Evolutionary conservation across 2,888 invertebrate species (phyloP).

Genomic region (Chelonus formosanus): DNA sequence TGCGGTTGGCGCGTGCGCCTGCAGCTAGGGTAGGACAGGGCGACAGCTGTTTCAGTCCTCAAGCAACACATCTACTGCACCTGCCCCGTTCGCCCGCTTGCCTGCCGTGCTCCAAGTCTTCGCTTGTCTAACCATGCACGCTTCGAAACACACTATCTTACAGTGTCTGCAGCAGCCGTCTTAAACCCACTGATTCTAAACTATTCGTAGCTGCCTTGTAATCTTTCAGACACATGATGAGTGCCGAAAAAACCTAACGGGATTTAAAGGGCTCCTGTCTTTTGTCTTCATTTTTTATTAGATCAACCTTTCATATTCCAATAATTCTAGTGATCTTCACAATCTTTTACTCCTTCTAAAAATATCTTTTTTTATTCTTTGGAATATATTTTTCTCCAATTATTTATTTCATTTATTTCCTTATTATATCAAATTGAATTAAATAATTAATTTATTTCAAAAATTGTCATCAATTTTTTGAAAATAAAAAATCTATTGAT

Average conservation of each 20-base stretch:
- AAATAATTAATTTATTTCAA: too few species aligned
- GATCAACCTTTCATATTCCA: too few species aligned
- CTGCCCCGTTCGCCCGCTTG: slow-evolving; percentile 48
- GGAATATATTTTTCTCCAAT: too few species aligned
- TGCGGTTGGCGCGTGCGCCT: slow-evolving; percentile 58
- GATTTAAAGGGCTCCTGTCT: slow-evolving; percentile 53
- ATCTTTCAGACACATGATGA: slow-evolving; percentile 10
- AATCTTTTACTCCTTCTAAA: neutral
- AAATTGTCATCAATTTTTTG: too few species aligned
- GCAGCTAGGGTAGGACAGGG: slow-evolving; percentile 53
- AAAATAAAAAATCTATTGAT: too few species aligned
- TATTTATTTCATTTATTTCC: too few species aligned
- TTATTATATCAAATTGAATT: too few species aligned
- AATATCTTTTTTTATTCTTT: too few species aligned
- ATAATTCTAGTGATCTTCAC: neutral
- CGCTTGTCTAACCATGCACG: slow-evolving; percentile 13
- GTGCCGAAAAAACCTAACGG: slow-evolving; percentile 42
- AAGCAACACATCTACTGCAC: slow-evolving; percentile 59
- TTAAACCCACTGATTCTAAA: too few species aligned
- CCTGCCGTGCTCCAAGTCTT: slow-evolving; percentile 30
- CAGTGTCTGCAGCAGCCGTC: too few species aligned
- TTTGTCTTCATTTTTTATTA: slow-evolving; percentile 20
- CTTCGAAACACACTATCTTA: too few species aligned
- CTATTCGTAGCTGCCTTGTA: too few species aligned
- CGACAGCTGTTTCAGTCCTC: slow-evolving; percentile 62